Evolutionary conservation across 2,113 vertebrate genomes (phyloP), one percentile per base, ranked within the genome.

Genomic region (Pandion haliaetus): DNA sequence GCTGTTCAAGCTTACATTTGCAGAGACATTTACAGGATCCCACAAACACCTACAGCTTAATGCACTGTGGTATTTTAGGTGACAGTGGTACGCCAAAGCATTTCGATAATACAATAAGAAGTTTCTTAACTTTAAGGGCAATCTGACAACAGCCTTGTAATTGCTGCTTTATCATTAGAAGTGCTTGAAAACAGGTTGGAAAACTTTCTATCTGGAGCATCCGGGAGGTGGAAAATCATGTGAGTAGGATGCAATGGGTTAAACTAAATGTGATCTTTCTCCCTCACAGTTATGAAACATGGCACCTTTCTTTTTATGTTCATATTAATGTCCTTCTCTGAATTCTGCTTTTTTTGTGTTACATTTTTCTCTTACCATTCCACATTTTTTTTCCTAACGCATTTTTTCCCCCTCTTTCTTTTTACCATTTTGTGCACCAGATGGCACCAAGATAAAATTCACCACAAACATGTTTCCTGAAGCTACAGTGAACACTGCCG

Each of bases 1-100:
- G 49, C 25, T n/a, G 28, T 72, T 71, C 25, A 36, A 73, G 59
- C 66, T 74, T 73, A 12, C 47, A 52, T 91, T 66, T 84, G 69
- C 77, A 91, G 83, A 85, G 80, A 93, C 47, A 52, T 93, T 92
- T 82, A 93, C 81, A 94, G 61, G 88, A 81, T 76, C 83, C 85
- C 25, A 31, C 84, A 91, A 90, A 94, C 58, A 92, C 59, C 63
- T 85, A 94, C 91, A 80, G 47, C 69, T 81, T 54, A 86, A 95
- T 70, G 72, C 52, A 31, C 29, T 0, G 0, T 49, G 73, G 20
- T 74, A 91, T 92, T 95, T 74, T 45, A 72, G 58, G 65, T 83
- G 52, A 81, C 50, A 95, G 55, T 74, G 29, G n/a, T 62, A 72
- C 17, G 66, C 20, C 31, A 77, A 87, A 95, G 71, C n/a, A 42